These are phyloP conservation scores for Metridium senile DNA, from an alignment of 92 coral and sea anemone genomes.

Conservation along the genomic window DNA sequence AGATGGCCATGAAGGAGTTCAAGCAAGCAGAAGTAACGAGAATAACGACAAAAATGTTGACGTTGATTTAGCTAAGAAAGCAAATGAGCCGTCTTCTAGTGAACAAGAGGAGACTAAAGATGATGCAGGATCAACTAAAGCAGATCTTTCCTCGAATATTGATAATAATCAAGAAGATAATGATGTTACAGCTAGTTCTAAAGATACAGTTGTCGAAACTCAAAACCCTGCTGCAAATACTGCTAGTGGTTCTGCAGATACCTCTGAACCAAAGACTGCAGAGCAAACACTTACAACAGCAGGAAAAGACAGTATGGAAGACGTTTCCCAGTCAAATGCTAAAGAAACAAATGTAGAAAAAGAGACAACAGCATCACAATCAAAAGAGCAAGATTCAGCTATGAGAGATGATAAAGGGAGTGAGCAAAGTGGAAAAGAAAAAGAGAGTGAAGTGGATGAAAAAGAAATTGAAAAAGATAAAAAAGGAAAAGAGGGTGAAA, in stretches of 20 bases:
- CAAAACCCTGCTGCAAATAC: not conserved
- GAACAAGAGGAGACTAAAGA: constrained; percentile 15
- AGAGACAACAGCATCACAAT: not conserved
- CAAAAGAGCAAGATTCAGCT: not conserved
- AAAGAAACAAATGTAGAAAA: not conserved
- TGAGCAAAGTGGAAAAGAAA: not conserved
- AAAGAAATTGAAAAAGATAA: not conserved
- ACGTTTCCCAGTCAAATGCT: constrained; percentile 22
- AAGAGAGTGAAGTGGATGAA: constrained; percentile 1
- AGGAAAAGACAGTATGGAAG: constrained; percentile 2
- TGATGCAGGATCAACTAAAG: not conserved
- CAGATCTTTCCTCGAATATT: not conserved
- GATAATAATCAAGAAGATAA: not conserved
- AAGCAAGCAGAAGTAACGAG: constrained; percentile 18
- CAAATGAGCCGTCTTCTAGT: constrained; percentile 18
- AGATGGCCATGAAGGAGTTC: not conserved
- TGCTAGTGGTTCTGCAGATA: constrained; percentile 7
- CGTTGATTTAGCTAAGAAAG: not conserved
- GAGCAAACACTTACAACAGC: constrained; percentile 5
- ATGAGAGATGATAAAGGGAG: not conserved
- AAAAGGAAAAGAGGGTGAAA: not conserved
- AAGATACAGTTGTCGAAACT: not conserved
- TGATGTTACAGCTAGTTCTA: constrained; percentile 2
- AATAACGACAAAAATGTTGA: constrained; percentile 6
- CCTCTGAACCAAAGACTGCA: constrained; percentile 36